Conservation (phyloP, 2,113 vertebrate genomes). For the Nycticryphes semicollaris region DNA sequence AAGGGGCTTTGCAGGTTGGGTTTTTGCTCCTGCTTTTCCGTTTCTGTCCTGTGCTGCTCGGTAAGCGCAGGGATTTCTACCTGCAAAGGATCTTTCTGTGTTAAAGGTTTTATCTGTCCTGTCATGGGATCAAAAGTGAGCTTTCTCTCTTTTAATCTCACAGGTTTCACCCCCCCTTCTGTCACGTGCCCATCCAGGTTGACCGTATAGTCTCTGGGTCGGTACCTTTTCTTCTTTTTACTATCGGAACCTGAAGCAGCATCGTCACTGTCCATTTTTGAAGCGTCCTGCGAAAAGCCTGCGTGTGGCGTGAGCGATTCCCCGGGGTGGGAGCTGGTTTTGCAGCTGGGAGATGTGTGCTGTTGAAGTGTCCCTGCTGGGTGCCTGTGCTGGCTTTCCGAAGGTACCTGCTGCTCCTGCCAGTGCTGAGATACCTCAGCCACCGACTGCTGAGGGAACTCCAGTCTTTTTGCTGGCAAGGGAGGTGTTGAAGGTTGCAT, state of each 20-base stretch:
- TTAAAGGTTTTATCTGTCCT: constrained; percentile 87
- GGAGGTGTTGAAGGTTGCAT: constrained; percentile 76
- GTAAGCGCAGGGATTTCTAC: constrained; percentile 69
- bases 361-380: constrained; percentile 62
- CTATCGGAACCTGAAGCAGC: constrained; percentile 76
- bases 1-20: constrained; percentile 83
- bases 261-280: constrained; percentile 77
- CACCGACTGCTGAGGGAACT: constrained; percentile 58
- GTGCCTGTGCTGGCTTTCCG: constrained; percentile 76
- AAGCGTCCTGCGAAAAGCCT: constrained; percentile 73
- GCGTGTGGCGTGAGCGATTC: constrained; percentile 52
- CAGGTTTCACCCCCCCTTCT: constrained; percentile 83
- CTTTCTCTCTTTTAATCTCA: constrained; percentile 91
- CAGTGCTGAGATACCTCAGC: constrained; percentile 75
- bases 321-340: constrained; percentile 45
- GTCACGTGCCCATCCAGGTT: constrained; percentile 78
- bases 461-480: constrained; percentile 71
- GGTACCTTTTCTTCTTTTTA: constrained; percentile 87
- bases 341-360: constrained; percentile 65
- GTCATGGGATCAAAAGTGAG: constrained; percentile 91
- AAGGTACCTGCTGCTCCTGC: constrained; percentile 74
- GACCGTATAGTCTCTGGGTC: constrained; percentile 78
- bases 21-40: constrained; percentile 76
- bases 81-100: constrained; percentile 80
- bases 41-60: constrained; percentile 85